Conservation (phyloP, 1,140 invertebrate species). For the Drosophila kanapiae region DNA sequence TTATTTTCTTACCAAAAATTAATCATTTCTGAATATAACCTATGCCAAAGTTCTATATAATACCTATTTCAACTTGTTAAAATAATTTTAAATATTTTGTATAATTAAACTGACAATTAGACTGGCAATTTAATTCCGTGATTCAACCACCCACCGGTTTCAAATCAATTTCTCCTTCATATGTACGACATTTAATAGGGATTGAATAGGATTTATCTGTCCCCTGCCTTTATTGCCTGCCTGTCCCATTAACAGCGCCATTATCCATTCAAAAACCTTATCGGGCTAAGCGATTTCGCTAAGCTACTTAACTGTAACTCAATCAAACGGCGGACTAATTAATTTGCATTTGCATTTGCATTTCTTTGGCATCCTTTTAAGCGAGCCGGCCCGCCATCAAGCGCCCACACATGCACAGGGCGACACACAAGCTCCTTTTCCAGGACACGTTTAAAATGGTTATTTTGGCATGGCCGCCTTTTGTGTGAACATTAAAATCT, state of each 20-base stretch:
- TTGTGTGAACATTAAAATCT: constrained; percentile 79
- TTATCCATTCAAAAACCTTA: constrained; percentile 33
- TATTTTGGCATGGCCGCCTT: constrained; percentile 45
- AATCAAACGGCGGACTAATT: constrained; percentile 63
- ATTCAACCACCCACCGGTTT: neutral
- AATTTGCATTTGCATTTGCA: constrained; percentile 73
- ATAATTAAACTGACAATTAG: neutral
- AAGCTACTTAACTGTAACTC: constrained; percentile 51
- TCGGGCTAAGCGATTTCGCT: constrained; percentile 26
- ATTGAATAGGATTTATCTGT: constrained; percentile 2
- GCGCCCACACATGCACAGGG: neutral
- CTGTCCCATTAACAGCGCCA: constrained; percentile 25
- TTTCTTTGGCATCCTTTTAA: constrained; percentile 50
- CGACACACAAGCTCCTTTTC: neutral
- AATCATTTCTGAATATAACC: neutral
- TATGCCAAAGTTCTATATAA: neutral
- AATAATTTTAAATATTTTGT: neutral
- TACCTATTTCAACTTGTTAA: neutral
- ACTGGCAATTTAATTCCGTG: neutral
- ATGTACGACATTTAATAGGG: neutral
- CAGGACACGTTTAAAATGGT: constrained; percentile 27
- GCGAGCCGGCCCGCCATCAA: neutral
- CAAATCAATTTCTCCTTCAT: constrained; percentile 6
- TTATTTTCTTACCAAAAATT: neutral
- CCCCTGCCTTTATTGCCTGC: constrained; percentile 8